Evolutionary conservation across 2,113 vertebrate species (phyloP), one percentile per base, ranked within the genome.

Genomic region (Tyto alba): DNA sequence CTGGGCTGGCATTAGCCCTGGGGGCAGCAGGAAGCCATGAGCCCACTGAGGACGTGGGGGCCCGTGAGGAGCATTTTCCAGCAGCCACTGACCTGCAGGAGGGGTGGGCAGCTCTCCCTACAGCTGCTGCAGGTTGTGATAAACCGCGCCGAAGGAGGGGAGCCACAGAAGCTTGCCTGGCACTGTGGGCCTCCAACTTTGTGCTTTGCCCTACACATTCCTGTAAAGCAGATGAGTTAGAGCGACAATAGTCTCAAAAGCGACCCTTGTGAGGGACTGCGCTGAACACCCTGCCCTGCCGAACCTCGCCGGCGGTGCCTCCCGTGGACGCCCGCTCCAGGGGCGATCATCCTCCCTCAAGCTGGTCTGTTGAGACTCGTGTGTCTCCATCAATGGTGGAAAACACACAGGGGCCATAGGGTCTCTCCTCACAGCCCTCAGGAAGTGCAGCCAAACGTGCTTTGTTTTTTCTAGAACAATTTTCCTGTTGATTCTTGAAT

Each of bases 81-180:
- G 53, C 32, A 41, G 72, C 36, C 20, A 1, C 45, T 32, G 85
- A 38, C 52, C 23, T 4, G 3, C 36, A n/a, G 62, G 41, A 66
- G 52, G 23, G 41, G 29, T 30, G 43, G 52, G 43, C 53, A 36
- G 8, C 43, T 67, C 52, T 41, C 40, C 41, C 41, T 14, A 0
- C 0, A 6, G 52, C 43, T 1, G 0, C 52, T 2, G 2, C 0
- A 1, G 30, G n/a, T 17, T 62, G 4, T 2, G 16, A 53, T 25
- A 43, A 50, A 26, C 16, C 7, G 0, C 16, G 13, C 12, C 2
- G 3, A 27, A 27, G 38, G 38, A 41, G 20, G 55, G 41, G 55
- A 41, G 64, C 30, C 47, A 22, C 7, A 34, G 64, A 27, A 45
- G 53, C 36, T 30, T 3, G 1, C 18, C 30, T 3, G 1, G 25